Conservation (phyloP, 2,113 vertebrate genomes). For the Crotalus horridus region DNA sequence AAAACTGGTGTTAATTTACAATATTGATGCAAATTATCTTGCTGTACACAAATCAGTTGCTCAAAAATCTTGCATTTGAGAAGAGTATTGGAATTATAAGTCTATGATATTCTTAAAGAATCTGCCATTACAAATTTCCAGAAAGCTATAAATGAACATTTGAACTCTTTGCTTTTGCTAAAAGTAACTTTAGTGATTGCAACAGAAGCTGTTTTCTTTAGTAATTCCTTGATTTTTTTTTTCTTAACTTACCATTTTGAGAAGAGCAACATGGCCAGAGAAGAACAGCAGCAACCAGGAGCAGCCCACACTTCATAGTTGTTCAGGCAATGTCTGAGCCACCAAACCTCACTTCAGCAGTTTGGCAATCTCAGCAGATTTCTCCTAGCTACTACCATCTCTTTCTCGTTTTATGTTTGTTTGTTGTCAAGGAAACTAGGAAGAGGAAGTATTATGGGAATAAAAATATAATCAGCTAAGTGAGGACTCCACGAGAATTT, state of each 20-base stretch:
- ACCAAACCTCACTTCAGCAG: neutral
- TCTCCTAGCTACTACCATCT: neutral
- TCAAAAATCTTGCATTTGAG: no score
- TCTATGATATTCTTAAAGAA: no score
- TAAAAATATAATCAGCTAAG: no score
- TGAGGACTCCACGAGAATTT: no score
- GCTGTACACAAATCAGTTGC: no score
- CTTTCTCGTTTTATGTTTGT: neutral
- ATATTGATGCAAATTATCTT: no score
- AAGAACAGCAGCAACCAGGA: neutral
- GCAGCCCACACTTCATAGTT: neutral
- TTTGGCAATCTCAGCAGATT: neutral
- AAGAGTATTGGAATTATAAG: no score
- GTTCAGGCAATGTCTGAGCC: neutral
- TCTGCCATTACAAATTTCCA: no score
- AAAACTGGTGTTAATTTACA: no score
- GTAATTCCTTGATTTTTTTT: neutral
- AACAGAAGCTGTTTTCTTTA: neutral
- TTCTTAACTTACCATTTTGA: neutral
- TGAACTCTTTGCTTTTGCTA: neutral
- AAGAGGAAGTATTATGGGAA: neutral
- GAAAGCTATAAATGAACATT: no score
- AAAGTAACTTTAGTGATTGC: neutral
- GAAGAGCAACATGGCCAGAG: neutral
- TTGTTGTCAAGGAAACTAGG: no score